Base-by-base conservation (phyloP, 2,888 invertebrate genomes). In the Harmothoe impar region DNA sequence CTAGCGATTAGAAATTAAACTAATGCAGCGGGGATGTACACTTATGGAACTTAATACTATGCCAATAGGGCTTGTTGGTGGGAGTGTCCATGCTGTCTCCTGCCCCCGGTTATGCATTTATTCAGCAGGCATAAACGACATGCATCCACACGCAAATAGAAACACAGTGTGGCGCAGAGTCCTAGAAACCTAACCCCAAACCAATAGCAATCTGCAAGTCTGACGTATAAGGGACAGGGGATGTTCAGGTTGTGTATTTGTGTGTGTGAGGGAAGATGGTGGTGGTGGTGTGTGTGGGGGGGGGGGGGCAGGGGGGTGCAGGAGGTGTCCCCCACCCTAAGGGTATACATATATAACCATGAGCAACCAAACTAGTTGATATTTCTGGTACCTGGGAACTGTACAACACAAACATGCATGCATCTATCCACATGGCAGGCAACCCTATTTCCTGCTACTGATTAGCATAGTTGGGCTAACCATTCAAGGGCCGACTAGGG, bases 71-170 rank as follows among this genome's bases (percentile, higher is more conserved):
- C 17, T 54, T 86, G 52, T 29, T n/a, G 15, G 43, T 43, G n/a
- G 86, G 29, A 29, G n/a, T 20, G 51, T 52, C 85, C 43, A n/a
- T 51, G 23, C 43, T 25, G n/a, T 84, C 84, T 51, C 84, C 23
- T 51, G 51, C 12, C 3, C 20, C 29, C 20, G 31, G 56, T 29
- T 29, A 86, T 86, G 86, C 86, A 86, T 86, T 86, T 86, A 86
- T 86, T 86, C 86, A 86, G 86, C 31, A 54, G 29, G 29, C 86
- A 54, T 54, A 54, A 54, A 54, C 52, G 52, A 86, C 86, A 86
- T 86, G 86, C 86, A 86, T 54, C 56, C 54, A 86, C 86, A 54
- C 86, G 86, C 86, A 86, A 86, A 86, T 86, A 86, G 86, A 86
- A 86, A 86, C 86, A 86, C 23, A 29, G 86, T 25, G 81, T 29